Conservation (phyloP, 2,113 vertebrate genomes). For the Corvus cornix region DNA sequence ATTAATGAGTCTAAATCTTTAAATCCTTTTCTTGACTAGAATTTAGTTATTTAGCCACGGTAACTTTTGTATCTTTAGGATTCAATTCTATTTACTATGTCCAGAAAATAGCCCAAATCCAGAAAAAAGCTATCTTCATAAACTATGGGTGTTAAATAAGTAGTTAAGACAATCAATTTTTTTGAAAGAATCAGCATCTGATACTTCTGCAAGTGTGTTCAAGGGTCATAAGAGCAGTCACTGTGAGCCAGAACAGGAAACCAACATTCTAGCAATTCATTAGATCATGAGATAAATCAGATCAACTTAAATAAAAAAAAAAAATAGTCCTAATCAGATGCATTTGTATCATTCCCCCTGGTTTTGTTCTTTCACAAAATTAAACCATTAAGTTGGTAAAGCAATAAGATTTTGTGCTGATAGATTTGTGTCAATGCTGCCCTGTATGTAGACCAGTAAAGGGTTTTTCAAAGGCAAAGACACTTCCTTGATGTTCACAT, state of each 20-base stretch:
- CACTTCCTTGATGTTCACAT: background rate
- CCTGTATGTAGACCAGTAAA: background rate
- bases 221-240: background rate
- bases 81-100: background rate
- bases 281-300: background rate
- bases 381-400: background rate
- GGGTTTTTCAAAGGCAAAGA: conserved; percentile 19
- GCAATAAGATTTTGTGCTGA: background rate
- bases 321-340: background rate
- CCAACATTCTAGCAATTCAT: background rate
- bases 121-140: background rate
- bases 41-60: background rate
- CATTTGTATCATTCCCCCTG: background rate
- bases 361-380: background rate
- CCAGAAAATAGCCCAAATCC: background rate
- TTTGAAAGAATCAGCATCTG: background rate
- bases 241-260: background rate
- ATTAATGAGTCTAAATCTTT: background rate
- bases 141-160: background rate
- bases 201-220: background rate
- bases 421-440: conserved; percentile 1
- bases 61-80: background rate
- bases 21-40: background rate
- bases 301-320: background rate
- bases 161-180: background rate